Conservation (phyloP, 2,797 vertebrate genomes). For the Anguilla pacifica region DNA sequence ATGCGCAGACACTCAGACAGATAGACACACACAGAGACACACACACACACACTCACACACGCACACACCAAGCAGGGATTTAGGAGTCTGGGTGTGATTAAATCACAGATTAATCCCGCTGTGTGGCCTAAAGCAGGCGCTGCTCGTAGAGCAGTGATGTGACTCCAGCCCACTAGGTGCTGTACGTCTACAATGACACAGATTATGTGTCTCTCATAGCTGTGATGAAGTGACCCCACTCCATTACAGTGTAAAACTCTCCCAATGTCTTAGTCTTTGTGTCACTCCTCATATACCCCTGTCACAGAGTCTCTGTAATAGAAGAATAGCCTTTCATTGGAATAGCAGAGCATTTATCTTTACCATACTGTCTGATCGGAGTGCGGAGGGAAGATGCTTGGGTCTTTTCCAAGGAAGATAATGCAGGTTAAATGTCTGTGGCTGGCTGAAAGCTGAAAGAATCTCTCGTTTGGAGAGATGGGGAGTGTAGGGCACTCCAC, state of each 20-base stretch:
- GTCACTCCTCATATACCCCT: neutral
- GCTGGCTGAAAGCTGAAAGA: neutral
- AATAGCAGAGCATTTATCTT: neutral
- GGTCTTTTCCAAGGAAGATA: neutral
- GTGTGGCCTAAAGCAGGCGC: neutral
- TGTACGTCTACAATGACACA: neutral
- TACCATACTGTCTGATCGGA: neutral
- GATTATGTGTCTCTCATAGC: neutral
- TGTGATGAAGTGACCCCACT: neutral
- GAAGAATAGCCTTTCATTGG: neutral
- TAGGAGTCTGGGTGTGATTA: constrained; percentile 20
- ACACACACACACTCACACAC: neutral
- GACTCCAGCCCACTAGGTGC: neutral
- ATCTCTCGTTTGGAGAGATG: neutral
- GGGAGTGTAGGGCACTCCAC: neutral
- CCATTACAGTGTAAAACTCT: neutral
- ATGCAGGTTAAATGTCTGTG: neutral
- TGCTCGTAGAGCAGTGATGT: neutral
- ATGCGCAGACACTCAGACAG: neutral
- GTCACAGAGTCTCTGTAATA: neutral
- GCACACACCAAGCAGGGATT: neutral
- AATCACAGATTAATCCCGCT: constrained; percentile 28
- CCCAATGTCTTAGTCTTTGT: neutral
- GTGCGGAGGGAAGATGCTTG: neutral
- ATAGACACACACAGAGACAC: neutral